These are phyloP conservation scores for Macrotis lagotis DNA, from an alignment of 2,113 vertebrate species.

Conservation along the genomic window DNA sequence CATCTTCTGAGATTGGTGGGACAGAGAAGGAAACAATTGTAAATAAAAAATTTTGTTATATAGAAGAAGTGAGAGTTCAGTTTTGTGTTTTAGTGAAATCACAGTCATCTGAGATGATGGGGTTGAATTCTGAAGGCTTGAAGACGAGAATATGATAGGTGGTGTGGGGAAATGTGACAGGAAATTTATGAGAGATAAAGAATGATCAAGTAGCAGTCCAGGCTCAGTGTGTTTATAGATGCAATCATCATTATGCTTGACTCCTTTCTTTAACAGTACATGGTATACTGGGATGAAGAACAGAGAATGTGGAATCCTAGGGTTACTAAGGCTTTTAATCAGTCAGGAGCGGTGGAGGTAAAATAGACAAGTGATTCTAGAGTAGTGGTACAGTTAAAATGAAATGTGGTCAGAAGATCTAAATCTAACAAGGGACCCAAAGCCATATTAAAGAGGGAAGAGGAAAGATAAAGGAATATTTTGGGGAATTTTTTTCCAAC, in stretches of 20 bases:
- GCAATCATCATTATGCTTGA: background rate
- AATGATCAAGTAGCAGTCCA: background rate
- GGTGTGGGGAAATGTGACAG: background rate
- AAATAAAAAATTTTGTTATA: background rate
- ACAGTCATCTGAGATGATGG: background rate
- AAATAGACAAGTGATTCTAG: background rate
- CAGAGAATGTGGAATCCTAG: background rate
- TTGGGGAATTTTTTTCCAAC: background rate
- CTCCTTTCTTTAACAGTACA: background rate
- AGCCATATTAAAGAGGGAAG: background rate
- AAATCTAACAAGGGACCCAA: background rate
- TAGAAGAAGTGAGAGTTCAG: background rate
- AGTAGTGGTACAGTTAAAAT: background rate
- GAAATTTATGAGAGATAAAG: background rate
- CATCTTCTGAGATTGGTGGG: background rate
- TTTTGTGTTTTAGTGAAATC: background rate
- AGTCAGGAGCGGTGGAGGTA: background rate
- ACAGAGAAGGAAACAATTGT: background rate
- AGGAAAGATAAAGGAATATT: background rate
- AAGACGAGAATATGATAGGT: background rate
- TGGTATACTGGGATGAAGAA: background rate
- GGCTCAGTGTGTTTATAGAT: background rate
- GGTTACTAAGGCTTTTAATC: background rate
- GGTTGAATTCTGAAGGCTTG: background rate
- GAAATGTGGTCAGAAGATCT: background rate